These are phyloP conservation scores for Parazoanthus atlanticus DNA, from an alignment of 92 coral and sea anemone species.

Conservation along the genomic window DNA sequence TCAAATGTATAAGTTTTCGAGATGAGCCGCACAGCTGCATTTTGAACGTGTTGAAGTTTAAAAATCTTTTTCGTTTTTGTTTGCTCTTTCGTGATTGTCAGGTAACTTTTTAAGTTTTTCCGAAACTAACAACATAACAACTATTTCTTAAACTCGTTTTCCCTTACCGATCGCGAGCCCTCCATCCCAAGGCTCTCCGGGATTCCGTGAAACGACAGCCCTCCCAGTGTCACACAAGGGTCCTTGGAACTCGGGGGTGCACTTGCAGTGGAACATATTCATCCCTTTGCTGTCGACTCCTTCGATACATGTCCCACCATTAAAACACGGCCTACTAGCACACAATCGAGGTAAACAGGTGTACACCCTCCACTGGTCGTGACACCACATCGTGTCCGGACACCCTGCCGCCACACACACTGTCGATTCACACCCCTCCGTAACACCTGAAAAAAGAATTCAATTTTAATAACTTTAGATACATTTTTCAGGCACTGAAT, in stretches of 20 bases:
- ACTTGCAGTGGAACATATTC: slow-evolving; percentile 72
- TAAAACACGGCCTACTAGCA: slow-evolving; percentile 69
- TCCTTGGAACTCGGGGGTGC: slow-evolving; percentile 80
- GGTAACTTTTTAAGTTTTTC: too few relatives aligned
- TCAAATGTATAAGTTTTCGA: too few relatives aligned
- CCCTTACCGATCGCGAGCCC: slow-evolving; percentile 77
- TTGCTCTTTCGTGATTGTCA: too few relatives aligned
- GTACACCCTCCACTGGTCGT: slow-evolving; percentile 85
- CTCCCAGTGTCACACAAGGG: slow-evolving; percentile 69
- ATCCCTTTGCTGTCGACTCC: slow-evolving; percentile 66
- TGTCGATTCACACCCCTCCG: slow-evolving; percentile 71
- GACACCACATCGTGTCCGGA: slow-evolving; percentile 74
- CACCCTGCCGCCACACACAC: slow-evolving; percentile 70
- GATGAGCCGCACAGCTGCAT: too few relatives aligned
- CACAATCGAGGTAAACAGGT: slow-evolving; percentile 84
- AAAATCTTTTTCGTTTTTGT: too few relatives aligned
- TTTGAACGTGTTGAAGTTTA: too few relatives aligned
- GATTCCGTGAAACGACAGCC: slow-evolving; percentile 62
- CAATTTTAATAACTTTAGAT: not conserved
- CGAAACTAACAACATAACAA: too few relatives aligned
- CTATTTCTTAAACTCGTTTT: not conserved
- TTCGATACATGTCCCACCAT: slow-evolving; percentile 87
- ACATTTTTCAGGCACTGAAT: too few relatives aligned
- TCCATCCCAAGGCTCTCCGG: slow-evolving; percentile 61
- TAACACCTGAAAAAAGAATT: slow-evolving; percentile 65